These are phyloP conservation scores for Protonemura montana DNA, from an alignment of 2,888 invertebrate species.

Conservation along the genomic window DNA sequence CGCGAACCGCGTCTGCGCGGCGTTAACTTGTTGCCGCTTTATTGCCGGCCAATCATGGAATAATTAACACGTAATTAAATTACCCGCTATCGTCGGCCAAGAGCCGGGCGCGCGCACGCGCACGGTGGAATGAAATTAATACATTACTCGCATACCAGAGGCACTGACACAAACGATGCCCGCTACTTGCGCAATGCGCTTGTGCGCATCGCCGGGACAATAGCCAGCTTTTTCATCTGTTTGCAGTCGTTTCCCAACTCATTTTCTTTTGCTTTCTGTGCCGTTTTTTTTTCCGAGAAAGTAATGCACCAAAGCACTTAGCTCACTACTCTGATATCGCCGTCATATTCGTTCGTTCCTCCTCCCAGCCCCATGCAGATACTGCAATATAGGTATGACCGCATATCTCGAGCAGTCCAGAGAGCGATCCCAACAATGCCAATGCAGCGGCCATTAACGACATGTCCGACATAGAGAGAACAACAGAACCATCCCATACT, in stretches of 20 bases:
- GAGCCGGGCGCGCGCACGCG: not conserved
- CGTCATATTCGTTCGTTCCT: not conserved
- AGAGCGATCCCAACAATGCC: not conserved
- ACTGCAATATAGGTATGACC: no score
- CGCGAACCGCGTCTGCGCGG: not conserved
- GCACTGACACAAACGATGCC: not conserved
- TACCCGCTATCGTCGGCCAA: no score
- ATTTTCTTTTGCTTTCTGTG: no score
- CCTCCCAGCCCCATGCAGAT: no score
- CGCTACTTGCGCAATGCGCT: no score
- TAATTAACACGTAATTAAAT: constrained; percentile 1
- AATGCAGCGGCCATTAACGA: not conserved
- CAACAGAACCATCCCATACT: not conserved
- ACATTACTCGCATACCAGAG: not conserved
- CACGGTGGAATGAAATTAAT: not conserved
- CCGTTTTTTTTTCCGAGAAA: not conserved
- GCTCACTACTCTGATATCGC: not conserved
- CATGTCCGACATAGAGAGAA: not conserved
- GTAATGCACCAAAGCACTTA: constrained; percentile 26
- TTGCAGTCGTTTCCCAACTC: no score
- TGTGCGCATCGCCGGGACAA: no score
- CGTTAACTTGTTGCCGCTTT: not conserved
- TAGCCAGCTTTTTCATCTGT: no score
- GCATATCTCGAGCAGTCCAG: no score
- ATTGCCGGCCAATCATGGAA: not conserved